These are phyloP conservation scores for Syngnathoides biaculeatus DNA, from an alignment of 2,113 vertebrate species.

Conservation along the genomic window DNA sequence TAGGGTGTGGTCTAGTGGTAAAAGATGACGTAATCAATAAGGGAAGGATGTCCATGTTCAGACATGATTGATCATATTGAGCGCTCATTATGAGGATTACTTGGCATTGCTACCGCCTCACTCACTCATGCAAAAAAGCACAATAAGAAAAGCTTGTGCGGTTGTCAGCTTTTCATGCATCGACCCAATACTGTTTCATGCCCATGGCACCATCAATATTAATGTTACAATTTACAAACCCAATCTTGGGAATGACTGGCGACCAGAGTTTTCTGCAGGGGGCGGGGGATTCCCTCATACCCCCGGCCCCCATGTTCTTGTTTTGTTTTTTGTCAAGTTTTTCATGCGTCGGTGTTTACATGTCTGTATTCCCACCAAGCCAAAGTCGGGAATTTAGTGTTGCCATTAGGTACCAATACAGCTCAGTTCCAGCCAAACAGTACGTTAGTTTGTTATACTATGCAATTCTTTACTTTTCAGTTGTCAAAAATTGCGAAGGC, in stretches of 20 bases:
- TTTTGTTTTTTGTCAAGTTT: too few species aligned
- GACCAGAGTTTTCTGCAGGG: too few species aligned
- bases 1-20: conserved; percentile 49
- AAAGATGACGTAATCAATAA: conserved; percentile 60
- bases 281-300: not conserved
- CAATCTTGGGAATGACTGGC: not conserved
- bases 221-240: conserved; percentile 5
- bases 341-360: too few species aligned
- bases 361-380: not conserved
- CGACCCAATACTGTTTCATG: conserved; percentile 25
- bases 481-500: not conserved
- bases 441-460: not conserved
- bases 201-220: not conserved
- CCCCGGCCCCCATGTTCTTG: too few species aligned
- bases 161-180: conserved; percentile 18
- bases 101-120: conserved; percentile 17
- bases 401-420: not conserved
- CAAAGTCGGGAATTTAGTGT: not conserved
- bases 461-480: not conserved
- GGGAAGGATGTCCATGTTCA: conserved; percentile 49
- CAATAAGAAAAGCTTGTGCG: conserved; percentile 29
- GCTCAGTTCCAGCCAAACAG: not conserved
- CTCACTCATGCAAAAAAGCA: conserved; percentile 17
- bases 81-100: conserved; percentile 46
- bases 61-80: conserved; percentile 61